Evolutionary conservation across 2,113 vertebrate species (phyloP).

Genomic region (Heterotilapia buettikoferi): DNA sequence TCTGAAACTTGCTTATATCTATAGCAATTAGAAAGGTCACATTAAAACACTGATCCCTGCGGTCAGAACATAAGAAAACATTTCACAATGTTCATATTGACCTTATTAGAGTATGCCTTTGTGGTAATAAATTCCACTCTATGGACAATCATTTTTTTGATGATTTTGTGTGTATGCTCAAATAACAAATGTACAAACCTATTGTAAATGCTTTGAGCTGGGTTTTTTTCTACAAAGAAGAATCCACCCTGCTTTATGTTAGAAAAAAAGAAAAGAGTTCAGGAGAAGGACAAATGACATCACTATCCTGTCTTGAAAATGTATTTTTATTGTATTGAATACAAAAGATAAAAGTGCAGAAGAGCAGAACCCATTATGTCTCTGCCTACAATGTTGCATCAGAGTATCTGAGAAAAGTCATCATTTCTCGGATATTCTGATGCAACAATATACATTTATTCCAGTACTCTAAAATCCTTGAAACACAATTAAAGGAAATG

Average conservation of each 20-base stretch:
- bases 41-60: not conserved
- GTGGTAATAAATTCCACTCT: not conserved
- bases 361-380: not conserved
- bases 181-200: not conserved
- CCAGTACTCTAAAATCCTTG: not conserved
- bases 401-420: not conserved
- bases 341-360: not conserved
- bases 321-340: not conserved
- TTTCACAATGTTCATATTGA: not conserved
- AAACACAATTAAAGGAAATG: not conserved
- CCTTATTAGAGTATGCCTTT: not conserved
- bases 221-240: not conserved
- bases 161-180: not conserved
- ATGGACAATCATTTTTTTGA: not conserved
- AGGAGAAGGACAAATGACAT: not conserved
- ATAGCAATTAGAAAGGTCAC: not conserved
- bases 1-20: not conserved
- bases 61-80: not conserved
- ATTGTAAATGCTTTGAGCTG: not conserved
- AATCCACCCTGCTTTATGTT: not conserved
- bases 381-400: not conserved
- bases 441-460: not conserved
- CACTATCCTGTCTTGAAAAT: not conserved
- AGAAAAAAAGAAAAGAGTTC: not conserved
- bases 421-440: not conserved